These are phyloP conservation scores for Micropterix aruncella DNA, from an alignment of 2,888 invertebrate genomes.

Conservation along the genomic window DNA sequence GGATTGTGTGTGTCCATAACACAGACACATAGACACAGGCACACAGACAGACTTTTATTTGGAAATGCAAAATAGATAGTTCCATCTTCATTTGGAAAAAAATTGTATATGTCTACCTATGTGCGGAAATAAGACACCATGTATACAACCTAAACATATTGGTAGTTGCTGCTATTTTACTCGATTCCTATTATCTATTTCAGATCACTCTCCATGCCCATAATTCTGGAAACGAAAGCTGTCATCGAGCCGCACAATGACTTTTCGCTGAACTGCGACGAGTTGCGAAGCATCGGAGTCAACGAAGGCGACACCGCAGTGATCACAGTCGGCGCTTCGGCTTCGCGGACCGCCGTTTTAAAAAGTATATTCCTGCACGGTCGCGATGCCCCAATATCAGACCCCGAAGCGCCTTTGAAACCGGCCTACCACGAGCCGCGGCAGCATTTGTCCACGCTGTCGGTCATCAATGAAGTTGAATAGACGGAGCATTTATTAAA, in stretches of 20 bases:
- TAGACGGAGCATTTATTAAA: no score
- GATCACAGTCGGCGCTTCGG: conserved; percentile 13
- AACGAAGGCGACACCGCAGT: conserved; percentile 18
- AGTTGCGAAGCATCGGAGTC: conserved; percentile 19
- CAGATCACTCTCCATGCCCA: conserved; percentile 20
- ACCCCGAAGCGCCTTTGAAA: conserved; percentile 18
- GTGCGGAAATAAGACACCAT: no score
- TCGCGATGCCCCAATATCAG: conserved; percentile 22
- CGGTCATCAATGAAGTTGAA: neutral
- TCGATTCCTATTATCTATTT: no score
- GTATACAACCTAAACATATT: no score
- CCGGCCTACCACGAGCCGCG: neutral
- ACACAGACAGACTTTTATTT: no score
- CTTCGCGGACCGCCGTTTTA: conserved; percentile 23
- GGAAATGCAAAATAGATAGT: no score
- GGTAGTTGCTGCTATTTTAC: no score
- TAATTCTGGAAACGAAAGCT: conserved; percentile 16
- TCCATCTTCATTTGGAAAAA: no score
- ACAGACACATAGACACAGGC: no score
- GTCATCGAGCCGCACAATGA: conserved; percentile 9
- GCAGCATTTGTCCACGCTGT: neutral
- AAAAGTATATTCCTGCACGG: conserved; percentile 32
- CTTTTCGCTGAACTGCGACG: conserved; percentile 19
- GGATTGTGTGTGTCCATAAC: no score
- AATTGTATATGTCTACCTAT: no score